Percentiles rank a stretch among this genome's conserved stretches.
phyloP scores from a whole-genome alignment of 2,113 vertebrate genomes.

The Indri indri region DNA sequence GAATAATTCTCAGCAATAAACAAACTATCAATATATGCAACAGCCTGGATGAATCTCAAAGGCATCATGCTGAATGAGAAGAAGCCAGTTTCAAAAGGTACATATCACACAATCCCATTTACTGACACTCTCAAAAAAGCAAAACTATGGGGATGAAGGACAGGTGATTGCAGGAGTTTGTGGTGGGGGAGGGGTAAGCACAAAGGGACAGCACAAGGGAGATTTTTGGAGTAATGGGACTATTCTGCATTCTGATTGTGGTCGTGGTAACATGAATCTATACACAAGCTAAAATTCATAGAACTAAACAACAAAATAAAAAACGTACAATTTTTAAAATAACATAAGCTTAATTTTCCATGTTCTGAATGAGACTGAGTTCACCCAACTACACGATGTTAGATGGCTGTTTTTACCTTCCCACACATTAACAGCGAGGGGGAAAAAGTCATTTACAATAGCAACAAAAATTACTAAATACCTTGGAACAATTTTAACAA shows the following conservation, averaged over 20 bases:
- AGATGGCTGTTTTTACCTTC: background rate
- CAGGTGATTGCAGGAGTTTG: background rate
- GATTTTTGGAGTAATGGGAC: background rate
- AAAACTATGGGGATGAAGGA: background rate
- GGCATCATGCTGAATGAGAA: background rate
- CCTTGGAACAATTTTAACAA: background rate
- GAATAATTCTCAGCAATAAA: background rate
- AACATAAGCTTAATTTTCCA: background rate
- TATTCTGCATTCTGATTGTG: background rate
- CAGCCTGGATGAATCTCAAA: background rate
- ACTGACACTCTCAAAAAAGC: background rate
- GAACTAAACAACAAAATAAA: background rate
- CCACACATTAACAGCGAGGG: background rate
- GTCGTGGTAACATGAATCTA: background rate
- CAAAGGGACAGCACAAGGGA: background rate
- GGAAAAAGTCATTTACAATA: background rate
- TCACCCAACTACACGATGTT: background rate
- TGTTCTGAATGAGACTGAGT: background rate
- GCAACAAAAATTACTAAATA: background rate
- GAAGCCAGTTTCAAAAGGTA: background rate
- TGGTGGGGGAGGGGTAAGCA: background rate
- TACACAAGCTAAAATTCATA: background rate
- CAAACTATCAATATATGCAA: background rate
- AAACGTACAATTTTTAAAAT: background rate
- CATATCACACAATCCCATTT: background rate